These are phyloP conservation scores for Protula sp. DNA, from an alignment of 2,888 invertebrate genomes.

Conservation along the genomic window DNA sequence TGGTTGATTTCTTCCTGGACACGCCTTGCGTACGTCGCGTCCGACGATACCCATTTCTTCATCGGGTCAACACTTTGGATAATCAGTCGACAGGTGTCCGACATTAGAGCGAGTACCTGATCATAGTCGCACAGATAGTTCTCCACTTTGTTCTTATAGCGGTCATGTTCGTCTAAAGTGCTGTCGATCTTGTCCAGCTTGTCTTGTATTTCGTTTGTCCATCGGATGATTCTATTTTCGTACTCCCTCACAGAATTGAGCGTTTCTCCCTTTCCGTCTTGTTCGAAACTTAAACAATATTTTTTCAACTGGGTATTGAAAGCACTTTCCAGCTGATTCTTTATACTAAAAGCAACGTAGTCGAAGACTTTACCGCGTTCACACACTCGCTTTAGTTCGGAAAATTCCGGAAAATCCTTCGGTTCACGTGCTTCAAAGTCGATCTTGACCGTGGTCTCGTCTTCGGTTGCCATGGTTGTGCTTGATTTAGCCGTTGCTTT, in stretches of 20 bases:
- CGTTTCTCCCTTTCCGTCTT: conserved; percentile 27
- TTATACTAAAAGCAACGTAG: conserved; percentile 13
- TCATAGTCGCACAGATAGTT: conserved; percentile 29
- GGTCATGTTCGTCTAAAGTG: conserved; percentile 15
- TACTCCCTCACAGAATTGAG: conserved; percentile 32
- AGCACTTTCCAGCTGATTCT: conserved; percentile 8
- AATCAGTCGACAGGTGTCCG: conserved; percentile 28
- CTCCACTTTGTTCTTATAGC: not conserved
- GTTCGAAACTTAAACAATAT: conserved; percentile 38
- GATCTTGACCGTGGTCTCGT: too few species aligned
- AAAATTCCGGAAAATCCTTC: not conserved
- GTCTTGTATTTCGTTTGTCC: conserved; percentile 27
- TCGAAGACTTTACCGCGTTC: conserved; percentile 19
- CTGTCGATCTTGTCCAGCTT: conserved; percentile 20
- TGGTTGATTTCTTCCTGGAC: conserved; percentile 31
- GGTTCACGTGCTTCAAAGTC: too few species aligned
- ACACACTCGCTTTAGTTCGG: conserved; percentile 7
- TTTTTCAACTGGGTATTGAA: conserved; percentile 17
- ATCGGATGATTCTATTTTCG: conserved; percentile 35
- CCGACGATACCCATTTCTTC: conserved; percentile 38
- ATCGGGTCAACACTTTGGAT: conserved; percentile 30
- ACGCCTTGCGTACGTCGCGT: conserved; percentile 36
- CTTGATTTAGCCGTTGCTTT: too few species aligned
- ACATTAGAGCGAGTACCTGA: conserved; percentile 33
- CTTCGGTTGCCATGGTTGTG: too few species aligned